Base-by-base conservation (phyloP, 1,140 invertebrate genomes). In the Drosophila baimaii region DNA sequence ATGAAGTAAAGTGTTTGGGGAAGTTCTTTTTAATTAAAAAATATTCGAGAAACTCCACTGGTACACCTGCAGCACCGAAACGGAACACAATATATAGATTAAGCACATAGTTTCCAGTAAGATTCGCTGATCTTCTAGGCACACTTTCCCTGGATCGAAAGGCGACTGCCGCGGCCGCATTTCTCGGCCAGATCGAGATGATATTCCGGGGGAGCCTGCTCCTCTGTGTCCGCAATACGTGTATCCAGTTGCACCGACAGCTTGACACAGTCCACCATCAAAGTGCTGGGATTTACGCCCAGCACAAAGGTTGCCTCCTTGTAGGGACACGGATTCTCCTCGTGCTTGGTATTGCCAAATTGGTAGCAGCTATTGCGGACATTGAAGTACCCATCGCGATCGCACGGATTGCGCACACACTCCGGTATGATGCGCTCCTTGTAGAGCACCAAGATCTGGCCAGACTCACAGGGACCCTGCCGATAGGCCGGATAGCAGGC, bases 401-500 rank as follows among this genome's bases (percentile, higher is more conserved):
- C 61, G 74, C 95, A 96, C 0, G 93, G 93, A 92, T 96, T 96
- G 6, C 61, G 65, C 3, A 91, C 90, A 77, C 95, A 96, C 52
- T 92, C 92, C 0, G 95, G 94, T 25, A 94, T 92, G 0, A 93
- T 90, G 21, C 93, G 92, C 49, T 93, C 92, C 23, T 90, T 66
- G 3, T 91, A 91, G 5, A 96, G 91, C 17, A 95, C 86, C 12
- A 95, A 83, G 72, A 95, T 94, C 46, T 95, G 74, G 0, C 91
- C 91, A 0, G 61, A 7, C 5, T 81, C 44, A 79, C 95, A 96
- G 0, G 95, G 95, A 0, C 95, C 95, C 81, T 93, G 93, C 19
- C 91, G 91, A 71, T 93, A 96, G 0, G 94, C 94, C 49, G 93
- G 92, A 91, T 94, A 93, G 68, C 95, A 96, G 2, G 85, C 91